Conservation (phyloP, 2,888 invertebrate species). For the Panzeria rudis region DNA sequence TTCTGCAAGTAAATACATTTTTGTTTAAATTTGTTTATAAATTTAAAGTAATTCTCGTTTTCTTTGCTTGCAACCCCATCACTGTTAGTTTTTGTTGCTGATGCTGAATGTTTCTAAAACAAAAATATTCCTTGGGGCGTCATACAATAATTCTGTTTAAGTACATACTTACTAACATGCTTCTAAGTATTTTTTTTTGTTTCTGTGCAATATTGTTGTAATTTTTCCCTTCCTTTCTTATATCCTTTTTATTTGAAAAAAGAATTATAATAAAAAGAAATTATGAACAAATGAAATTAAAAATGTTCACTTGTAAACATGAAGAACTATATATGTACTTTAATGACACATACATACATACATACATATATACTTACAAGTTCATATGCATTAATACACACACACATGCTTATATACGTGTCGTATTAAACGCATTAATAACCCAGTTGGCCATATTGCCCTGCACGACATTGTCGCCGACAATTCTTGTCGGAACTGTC, state of each 20-base stretch:
- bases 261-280: constrained; percentile 22
- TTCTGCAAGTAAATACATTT: no score
- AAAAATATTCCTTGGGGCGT: neutral
- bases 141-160: neutral
- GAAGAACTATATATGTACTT: constrained; percentile 30
- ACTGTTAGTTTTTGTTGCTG: neutral
- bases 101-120: no score
- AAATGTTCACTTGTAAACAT: constrained; percentile 61
- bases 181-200: neutral
- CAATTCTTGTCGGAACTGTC: no score
- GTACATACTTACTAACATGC: constrained; percentile 8
- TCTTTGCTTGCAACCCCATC: neutral
- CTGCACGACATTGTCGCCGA: no score
- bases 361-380: neutral
- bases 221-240: neutral
- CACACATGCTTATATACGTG: neutral
- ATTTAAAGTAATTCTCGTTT: neutral
- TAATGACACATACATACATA: constrained; percentile 5
- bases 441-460: no score
- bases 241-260: constrained; percentile 20
- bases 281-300: constrained; percentile 63
- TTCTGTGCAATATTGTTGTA: constrained; percentile 10
- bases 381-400: neutral
- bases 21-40: neutral
- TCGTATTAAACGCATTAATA: neutral